Conservation (phyloP, 2,113 vertebrate species). For the Athene cunicularia region DNA sequence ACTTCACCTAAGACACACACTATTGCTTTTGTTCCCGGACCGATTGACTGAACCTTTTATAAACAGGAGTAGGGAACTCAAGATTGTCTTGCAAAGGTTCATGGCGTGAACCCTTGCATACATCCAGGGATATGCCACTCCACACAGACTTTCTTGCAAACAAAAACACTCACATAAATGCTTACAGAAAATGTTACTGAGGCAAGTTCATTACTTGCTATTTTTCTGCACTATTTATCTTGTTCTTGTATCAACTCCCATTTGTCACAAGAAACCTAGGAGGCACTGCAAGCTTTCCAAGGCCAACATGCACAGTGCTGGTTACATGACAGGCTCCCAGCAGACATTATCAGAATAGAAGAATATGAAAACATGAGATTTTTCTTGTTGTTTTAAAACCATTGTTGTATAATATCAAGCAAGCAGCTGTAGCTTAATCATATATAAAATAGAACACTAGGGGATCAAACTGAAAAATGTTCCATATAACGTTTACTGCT, state of each 20-base stretch:
- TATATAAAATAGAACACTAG: not conserved
- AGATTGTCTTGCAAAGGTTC: slow-evolving; percentile 54
- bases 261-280: slow-evolving; percentile 12
- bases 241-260: slow-evolving; percentile 24
- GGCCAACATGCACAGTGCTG: not conserved
- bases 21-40: slow-evolving; percentile 48
- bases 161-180: slow-evolving; percentile 41
- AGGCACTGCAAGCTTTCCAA: slow-evolving; percentile 15
- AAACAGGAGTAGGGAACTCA: slow-evolving; percentile 44
- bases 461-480: not conserved
- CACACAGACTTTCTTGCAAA: slow-evolving; percentile 29
- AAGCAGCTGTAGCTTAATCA: not conserved
- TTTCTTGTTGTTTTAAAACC: not conserved
- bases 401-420: not conserved
- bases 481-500: not conserved
- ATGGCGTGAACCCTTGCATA: slow-evolving; percentile 17
- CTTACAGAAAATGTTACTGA: slow-evolving; percentile 53
- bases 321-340: accelerated
- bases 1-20: slow-evolving; percentile 44
- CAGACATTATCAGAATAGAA: not conserved
- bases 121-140: not conserved
- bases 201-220: slow-evolving; percentile 3
- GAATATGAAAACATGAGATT: not conserved
- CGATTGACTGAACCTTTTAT: slow-evolving; percentile 62
- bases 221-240: slow-evolving; percentile 48